Evolutionary conservation across 2,888 invertebrate species (phyloP).

Genomic region (Clistopyga incitator): DNA sequence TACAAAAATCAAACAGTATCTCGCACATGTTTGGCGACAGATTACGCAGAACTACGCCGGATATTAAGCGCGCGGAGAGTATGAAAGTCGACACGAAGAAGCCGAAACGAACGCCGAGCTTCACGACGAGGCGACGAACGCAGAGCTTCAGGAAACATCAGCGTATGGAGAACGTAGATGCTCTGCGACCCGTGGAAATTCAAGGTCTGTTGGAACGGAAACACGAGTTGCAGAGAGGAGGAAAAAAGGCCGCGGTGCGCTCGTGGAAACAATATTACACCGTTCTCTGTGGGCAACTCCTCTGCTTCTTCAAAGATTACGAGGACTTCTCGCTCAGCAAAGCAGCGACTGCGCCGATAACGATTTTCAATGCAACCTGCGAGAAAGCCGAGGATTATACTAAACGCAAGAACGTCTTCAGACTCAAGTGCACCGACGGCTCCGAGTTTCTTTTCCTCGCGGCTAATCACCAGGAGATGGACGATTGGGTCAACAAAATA

Average conservation of each 20-base stretch:
- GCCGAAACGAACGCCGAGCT: constrained; percentile 96
- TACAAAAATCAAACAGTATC: constrained; percentile 87
- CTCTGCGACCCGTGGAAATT: constrained; percentile 96
- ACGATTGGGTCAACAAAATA: constrained; percentile 96
- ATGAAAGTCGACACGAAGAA: constrained; percentile 94
- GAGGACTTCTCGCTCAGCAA: constrained; percentile 95
- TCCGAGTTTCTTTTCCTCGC: constrained; percentile 97
- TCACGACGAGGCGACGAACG: constrained; percentile 95
- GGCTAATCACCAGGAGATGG: constrained; percentile 89
- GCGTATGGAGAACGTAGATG: constrained; percentile 86
- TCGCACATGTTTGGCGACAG: constrained; percentile 88
- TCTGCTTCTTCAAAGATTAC: constrained; percentile 99
- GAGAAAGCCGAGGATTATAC: constrained; percentile 96
- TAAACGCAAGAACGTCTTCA: constrained; percentile 97
- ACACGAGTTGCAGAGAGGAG: constrained; percentile 96
- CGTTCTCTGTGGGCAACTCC: constrained; percentile 97
- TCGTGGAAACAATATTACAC: constrained; percentile 98
- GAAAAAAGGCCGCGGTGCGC: constrained; percentile 96
- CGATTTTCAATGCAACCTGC: constrained; percentile 90
- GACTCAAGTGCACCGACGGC: constrained; percentile 94
- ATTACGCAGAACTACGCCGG: constrained; percentile 86
- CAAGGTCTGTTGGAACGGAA: constrained; percentile 97
- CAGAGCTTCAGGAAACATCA: constrained; percentile 93
- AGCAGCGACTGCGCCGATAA: constrained; percentile 94
- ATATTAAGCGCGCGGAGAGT: constrained; percentile 94